These are phyloP conservation scores for Heliocidaris erythrogramma DNA, from an alignment of 35 echinoderm and acorn worm genomes.

Conservation along the genomic window DNA sequence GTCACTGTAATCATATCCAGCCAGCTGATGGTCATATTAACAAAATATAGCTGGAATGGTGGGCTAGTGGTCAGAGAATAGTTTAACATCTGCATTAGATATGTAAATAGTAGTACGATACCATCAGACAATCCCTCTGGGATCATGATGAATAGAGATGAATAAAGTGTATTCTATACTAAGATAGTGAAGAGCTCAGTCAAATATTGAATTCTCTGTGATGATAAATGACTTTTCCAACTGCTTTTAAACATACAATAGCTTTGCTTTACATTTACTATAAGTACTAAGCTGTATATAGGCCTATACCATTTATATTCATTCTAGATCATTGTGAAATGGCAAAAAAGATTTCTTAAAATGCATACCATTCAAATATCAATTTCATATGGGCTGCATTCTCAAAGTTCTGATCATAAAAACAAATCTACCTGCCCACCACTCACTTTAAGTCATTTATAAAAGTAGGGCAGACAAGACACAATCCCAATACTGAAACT, in stretches of 20 bases:
- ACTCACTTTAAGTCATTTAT: neutral
- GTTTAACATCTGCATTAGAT: slow-evolving; percentile 18
- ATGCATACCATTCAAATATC: neutral
- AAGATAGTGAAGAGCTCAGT: neutral
- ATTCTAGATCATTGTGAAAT: neutral
- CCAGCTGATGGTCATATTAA: neutral
- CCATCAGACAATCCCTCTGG: neutral
- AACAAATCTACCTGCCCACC: neutral
- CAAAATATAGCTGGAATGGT: neutral
- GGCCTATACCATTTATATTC: neutral
- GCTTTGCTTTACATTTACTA: too few species aligned
- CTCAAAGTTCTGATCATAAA: neutral
- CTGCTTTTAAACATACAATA: too few species aligned
- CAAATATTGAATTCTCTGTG: neutral
- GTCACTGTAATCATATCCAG: neutral
- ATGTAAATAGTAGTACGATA: neutral
- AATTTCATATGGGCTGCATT: neutral
- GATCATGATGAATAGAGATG: neutral
- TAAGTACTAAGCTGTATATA: too few species aligned
- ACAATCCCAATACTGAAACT: neutral
- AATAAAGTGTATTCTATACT: neutral
- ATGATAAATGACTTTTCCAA: neutral
- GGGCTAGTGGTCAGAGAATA: neutral
- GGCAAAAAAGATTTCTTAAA: neutral
- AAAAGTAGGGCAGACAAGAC: neutral